A percentile compares a stretch with the other conserved stretches of the same genome.
phyloP scores from a whole-genome alignment of 2,113 vertebrate genomes.

The Lontra canadensis region DNA sequence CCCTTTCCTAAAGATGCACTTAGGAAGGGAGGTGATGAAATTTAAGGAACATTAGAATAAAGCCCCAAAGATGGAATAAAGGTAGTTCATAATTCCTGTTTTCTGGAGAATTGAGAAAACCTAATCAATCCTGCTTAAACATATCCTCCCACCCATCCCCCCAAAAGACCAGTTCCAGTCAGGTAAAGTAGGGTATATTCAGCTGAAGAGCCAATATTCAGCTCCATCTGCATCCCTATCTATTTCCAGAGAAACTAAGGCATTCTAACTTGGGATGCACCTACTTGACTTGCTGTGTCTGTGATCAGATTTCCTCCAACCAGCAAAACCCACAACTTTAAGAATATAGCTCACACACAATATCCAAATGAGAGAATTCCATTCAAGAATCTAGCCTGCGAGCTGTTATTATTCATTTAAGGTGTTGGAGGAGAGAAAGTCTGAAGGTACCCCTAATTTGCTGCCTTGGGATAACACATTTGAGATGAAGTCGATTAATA shows the following conservation, averaged over 20 bases:
- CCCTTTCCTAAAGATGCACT: background rate
- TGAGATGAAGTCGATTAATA: background rate
- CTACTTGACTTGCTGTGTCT: background rate
- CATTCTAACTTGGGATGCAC: background rate
- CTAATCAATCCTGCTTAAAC: background rate
- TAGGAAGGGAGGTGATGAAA: background rate
- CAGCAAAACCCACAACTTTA: background rate
- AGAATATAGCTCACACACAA: background rate
- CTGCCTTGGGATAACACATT: background rate
- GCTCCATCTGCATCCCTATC: background rate
- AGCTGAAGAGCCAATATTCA: background rate
- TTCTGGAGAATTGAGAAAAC: background rate
- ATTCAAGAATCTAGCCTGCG: background rate
- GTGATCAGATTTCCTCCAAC: background rate
- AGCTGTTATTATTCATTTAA: background rate
- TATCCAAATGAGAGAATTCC: constrained; percentile 15
- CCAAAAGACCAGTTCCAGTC: background rate
- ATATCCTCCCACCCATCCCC: background rate
- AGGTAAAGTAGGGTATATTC: background rate
- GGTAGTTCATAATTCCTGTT: background rate
- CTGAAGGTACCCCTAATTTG: background rate
- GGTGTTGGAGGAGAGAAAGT: background rate
- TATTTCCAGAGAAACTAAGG: background rate
- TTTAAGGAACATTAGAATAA: background rate
- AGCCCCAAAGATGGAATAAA: background rate